phyloP scores from a whole-genome alignment of 2,888 invertebrate species.

The Trichopoda pennipes region DNA sequence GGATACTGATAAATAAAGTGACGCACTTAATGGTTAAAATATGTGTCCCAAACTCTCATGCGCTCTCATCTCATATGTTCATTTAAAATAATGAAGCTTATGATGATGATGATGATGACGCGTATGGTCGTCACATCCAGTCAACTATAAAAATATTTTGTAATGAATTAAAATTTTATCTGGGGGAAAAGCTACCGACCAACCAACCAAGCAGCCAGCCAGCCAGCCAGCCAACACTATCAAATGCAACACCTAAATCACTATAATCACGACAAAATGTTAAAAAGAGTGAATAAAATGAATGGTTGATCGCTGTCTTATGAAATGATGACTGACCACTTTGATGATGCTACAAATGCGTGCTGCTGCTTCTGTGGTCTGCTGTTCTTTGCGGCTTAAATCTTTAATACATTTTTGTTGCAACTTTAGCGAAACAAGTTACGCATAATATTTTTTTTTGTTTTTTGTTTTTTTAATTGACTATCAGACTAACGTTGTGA shows the following conservation, averaged over 20 bases:
- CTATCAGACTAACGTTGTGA: constrained; percentile 21
- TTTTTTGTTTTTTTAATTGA: no score
- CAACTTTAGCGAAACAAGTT: constrained; percentile 51
- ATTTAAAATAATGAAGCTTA: no score
- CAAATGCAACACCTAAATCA: constrained; percentile 59
- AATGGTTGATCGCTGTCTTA: constrained; percentile 8
- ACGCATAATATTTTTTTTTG: constrained; percentile 28
- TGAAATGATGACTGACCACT: constrained; percentile 18
- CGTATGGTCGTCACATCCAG: no score
- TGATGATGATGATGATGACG: no score
- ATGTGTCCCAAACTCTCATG: not conserved
- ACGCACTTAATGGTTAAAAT: constrained; percentile 56
- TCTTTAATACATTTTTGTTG: constrained; percentile 22
- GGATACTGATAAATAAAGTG: constrained; percentile 47
- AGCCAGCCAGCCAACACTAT: constrained; percentile 35
- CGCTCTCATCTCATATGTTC: no score
- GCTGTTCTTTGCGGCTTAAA: constrained; percentile 26
- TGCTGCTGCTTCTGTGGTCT: constrained; percentile 29
- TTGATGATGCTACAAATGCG: not conserved
- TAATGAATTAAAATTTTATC: constrained; percentile 50
- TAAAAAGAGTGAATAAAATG: constrained; percentile 6
- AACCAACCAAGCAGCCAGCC: not conserved
- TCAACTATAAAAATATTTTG: constrained; percentile 8
- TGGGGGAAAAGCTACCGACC: constrained; percentile 14
- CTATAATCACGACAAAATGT: constrained; percentile 61